Evolutionary conservation across 2,888 invertebrate species (phyloP).

Genomic region (Serripes groenlandicus): DNA sequence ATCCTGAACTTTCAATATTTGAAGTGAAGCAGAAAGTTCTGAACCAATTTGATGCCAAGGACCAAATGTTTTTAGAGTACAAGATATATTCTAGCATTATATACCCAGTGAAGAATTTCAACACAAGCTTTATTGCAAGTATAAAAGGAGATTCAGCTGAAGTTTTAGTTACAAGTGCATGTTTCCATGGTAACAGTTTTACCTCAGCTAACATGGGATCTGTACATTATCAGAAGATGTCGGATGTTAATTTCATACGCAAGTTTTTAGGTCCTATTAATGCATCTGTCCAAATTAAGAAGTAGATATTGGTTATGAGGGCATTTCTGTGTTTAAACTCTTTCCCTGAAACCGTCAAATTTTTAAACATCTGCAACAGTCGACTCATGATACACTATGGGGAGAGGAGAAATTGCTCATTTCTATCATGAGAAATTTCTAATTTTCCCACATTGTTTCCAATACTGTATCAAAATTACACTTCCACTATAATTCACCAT

Average conservation of each 20-base stretch:
- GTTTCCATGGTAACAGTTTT: slow-evolving; percentile 78
- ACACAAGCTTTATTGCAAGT: slow-evolving; percentile 79
- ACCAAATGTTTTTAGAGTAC: slow-evolving; percentile 81
- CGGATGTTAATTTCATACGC: slow-evolving; percentile 72
- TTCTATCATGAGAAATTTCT: not conserved
- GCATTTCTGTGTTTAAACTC: no score
- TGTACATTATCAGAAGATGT: slow-evolving; percentile 70
- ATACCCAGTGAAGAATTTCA: slow-evolving; percentile 74
- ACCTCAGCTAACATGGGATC: slow-evolving; percentile 69
- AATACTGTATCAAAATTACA: no score
- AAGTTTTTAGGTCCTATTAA: slow-evolving; percentile 73
- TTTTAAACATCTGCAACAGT: no score
- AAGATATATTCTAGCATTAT: slow-evolving; percentile 77
- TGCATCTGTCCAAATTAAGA: slow-evolving; percentile 45
- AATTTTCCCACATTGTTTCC: not conserved
- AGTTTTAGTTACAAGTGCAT: slow-evolving; percentile 79
- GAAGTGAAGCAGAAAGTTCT: slow-evolving; percentile 73
- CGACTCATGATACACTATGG: no score
- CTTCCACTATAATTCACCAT: no score
- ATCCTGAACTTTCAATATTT: slow-evolving; percentile 66
- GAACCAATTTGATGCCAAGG: slow-evolving; percentile 67
- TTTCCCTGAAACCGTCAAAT: no score
- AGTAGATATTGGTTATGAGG: no score
- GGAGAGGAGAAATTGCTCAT: not conserved
- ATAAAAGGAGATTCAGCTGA: slow-evolving; percentile 73